phyloP scores from a whole-genome alignment of 2,797 vertebrate species.

The Eupleurogrammus muticus region DNA sequence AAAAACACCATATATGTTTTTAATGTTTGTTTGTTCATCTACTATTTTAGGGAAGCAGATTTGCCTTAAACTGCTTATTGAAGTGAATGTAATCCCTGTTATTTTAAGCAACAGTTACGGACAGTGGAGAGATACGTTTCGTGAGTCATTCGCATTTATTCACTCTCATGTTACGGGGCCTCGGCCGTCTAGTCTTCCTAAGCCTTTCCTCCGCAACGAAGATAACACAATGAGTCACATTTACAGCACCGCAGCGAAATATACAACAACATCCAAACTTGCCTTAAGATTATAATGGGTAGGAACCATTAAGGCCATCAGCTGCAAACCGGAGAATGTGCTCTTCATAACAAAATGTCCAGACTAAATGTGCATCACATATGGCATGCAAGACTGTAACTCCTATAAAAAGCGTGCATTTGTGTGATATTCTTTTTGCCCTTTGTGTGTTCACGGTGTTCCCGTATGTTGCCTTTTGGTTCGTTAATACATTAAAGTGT shows the following conservation, averaged over 20 bases:
- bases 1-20: slow-evolving; percentile 17
- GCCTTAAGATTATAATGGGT: slow-evolving; percentile 54
- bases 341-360: slow-evolving; percentile 17
- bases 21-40: neutral
- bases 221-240: slow-evolving; percentile 3
- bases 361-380: slow-evolving; percentile 18
- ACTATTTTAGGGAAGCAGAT: slow-evolving; percentile 11
- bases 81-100: slow-evolving; percentile 35
- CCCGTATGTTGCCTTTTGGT: slow-evolving; percentile 6
- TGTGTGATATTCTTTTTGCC: slow-evolving; percentile 30
- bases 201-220: slow-evolving; percentile 3
- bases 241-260: slow-evolving; percentile 12
- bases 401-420: slow-evolving; percentile 12
- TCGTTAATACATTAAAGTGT: slow-evolving; percentile 35
- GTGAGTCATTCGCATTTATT: neutral
- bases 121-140: neutral
- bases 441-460: neutral
- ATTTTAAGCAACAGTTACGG: neutral
- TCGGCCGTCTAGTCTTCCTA: too few relatives aligned
- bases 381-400: slow-evolving; percentile 55
- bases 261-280: slow-evolving; percentile 34
- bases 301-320: slow-evolving; percentile 14
- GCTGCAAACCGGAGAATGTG: slow-evolving; percentile 46
- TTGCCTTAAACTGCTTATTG: slow-evolving; percentile 39
- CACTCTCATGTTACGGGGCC: too few relatives aligned